Evolutionary conservation across 1,140 invertebrate genomes (phyloP).

Genomic region (Antheraea pernyi): DNA sequence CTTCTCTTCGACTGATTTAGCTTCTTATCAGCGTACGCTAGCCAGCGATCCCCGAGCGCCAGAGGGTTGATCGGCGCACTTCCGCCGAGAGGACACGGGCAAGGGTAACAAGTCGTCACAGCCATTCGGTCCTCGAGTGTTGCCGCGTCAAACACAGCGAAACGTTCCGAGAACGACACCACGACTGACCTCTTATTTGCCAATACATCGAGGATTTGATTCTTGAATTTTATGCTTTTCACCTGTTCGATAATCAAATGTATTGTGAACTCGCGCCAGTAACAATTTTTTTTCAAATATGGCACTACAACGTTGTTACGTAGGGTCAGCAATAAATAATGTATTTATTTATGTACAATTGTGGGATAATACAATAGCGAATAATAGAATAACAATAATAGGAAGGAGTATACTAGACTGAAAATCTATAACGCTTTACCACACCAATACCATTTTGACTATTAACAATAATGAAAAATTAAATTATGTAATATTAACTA

Average conservation of each 20-base stretch:
- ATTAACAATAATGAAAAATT: too few species aligned
- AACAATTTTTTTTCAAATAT: too few species aligned
- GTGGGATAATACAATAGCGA: too few species aligned
- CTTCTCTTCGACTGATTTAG: constrained; percentile 90
- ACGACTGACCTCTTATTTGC: constrained; percentile 91
- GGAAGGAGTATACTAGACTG: too few species aligned
- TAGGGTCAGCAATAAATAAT: too few species aligned
- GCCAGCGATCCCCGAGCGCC: constrained; percentile 90
- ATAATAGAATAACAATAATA: too few species aligned
- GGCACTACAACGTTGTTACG: too few species aligned
- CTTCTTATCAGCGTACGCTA: constrained; percentile 92
- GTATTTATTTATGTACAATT: too few species aligned
- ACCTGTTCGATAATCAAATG: constrained; percentile 66
- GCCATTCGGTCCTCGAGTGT: constrained; percentile 92
- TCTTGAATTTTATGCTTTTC: constrained; percentile 95
- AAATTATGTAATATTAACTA: too few species aligned
- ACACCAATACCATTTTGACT: too few species aligned
- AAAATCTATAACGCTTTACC: too few species aligned
- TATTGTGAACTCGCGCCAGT: neutral
- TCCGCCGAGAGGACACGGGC: constrained; percentile 82
- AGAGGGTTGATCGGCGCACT: constrained; percentile 91
- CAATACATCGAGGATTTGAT: constrained; percentile 91
- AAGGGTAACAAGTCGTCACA: constrained; percentile 94
- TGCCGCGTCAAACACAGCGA: constrained; percentile 94
- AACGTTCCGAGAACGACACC: constrained; percentile 92